phyloP scores from a whole-genome alignment of 2,888 invertebrate species.

The Frankliniella fusca region DNA sequence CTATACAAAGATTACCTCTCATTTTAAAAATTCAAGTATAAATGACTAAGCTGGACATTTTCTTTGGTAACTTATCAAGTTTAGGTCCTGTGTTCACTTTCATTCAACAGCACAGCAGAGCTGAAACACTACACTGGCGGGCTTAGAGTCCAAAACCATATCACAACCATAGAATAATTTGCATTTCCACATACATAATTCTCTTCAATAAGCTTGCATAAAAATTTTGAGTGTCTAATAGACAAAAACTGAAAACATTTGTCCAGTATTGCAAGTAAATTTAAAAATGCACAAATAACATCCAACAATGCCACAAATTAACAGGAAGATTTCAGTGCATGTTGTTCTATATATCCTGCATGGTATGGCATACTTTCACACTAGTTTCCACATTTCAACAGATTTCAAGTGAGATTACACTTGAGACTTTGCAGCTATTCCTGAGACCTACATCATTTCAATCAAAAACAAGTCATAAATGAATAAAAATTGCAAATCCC shows the following conservation, averaged over 20 bases:
- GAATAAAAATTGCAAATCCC: conserved; percentile 8
- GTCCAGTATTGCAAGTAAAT: neutral
- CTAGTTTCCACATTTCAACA: too few relatives aligned
- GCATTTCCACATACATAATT: neutral
- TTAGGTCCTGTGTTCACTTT: conserved; percentile 37
- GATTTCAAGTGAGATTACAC: too few relatives aligned
- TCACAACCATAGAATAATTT: conserved; percentile 7
- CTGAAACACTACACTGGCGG: conserved; percentile 8
- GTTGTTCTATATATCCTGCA: neutral
- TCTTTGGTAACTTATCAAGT: conserved; percentile 23
- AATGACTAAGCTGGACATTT: conserved; percentile 9
- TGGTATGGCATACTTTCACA: neutral
- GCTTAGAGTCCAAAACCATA: neutral
- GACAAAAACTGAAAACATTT: neutral
- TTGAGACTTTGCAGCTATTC: too few relatives aligned
- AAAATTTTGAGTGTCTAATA: neutral
- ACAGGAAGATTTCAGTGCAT: neutral
- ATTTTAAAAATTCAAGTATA: neutral
- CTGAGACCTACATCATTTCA: neutral
- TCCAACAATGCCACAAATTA: neutral
- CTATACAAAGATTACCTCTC: conserved; percentile 16
- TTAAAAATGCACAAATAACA: neutral
- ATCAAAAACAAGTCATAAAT: neutral
- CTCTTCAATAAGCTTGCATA: neutral
- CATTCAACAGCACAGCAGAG: conserved; percentile 34